Base-by-base conservation (phyloP, 2,888 invertebrate genomes). In the Philereme transversata region DNA sequence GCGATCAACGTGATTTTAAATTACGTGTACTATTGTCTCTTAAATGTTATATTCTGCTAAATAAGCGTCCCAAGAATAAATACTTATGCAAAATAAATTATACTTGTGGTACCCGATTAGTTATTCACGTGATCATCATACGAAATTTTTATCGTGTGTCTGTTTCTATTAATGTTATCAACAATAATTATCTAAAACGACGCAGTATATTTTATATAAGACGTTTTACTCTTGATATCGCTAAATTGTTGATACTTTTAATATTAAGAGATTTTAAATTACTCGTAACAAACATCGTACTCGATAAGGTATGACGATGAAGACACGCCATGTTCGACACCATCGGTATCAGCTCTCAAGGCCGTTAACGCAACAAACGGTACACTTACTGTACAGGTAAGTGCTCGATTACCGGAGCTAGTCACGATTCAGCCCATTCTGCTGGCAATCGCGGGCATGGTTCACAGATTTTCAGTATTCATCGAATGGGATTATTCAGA, bases 321-420 rank as follows among this genome's bases (percentile, higher is more conserved):
- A 48, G 58, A 60, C 56, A 41, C 52, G 49, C 49, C 40, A 10
- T 49, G 75, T 78, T 82, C 79, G 80, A 77, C 80, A 77, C 76
- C 83, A 81, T 78, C 79, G 76, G 72, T 75, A 81, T 71, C 75
- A 78, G 76, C 79, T 78, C 77, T 77, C 88, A 89, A 89, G 88
- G 90, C 83, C 88, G 86, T 79, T 79, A 80, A 75, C 81, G 77
- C 78, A 80, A 81, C 80, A 62, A 85, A 84, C 88, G 84, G 86
- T 86, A 79, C 79, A 82, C 77, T 84, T 83, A 86, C 87, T 79
- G 85, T 86, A 79, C 74, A 77, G 75, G 74, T 73, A 70, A 62
- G 66, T 64, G 62, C 72, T 75, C 70, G 72, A 72, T 72, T 74
- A 76, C 71, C 76, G 71, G 75, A 76, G 70, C 81, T 64, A 83